Evolutionary conservation across 2,113 vertebrate species (phyloP), one percentile per base, ranked within the genome.

Genomic region (Syngnathus floridae): DNA sequence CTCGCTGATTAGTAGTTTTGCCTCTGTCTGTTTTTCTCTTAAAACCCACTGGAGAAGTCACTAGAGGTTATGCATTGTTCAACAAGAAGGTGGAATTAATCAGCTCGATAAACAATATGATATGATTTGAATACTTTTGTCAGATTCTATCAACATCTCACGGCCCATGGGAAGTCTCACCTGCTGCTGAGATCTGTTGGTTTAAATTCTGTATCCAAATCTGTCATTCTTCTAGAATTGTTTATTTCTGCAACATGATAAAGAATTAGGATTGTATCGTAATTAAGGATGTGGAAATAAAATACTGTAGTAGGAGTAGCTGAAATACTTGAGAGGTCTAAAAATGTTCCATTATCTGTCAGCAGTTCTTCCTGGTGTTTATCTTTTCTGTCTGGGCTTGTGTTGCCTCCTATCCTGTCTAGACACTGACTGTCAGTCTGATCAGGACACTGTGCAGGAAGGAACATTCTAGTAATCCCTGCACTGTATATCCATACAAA

Each of bases 341-440:
- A 49, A 49, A 12, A 49, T 26, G 22, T 16, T 55, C 54, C 54
- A 55, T 55, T 55, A 55, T 55, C 54, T 55, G 54, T 55, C 54
- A 55, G 54, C 26, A 55, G 54, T 59, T 87, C 69, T 64, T 72
- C 55, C 41, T 59, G 66, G 62, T 43, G 62, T 78, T 82, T 76
- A 76, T 59, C 74, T 68, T 77, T 78, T 79, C 52, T 71, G 75
- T 72, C 55, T 76, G 83, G 84, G 87, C 82, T 87, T 63, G 54
- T 54, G 41, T 57, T 65, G 73, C 76, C 72, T 87, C 79, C 79
- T 87, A 84, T 86, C 83, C 74, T 80, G 83, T 82, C 78, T 63
- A 82, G 83, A 74, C 43, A 46, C 43, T 46, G 43, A 46, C 84
- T 83, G 83, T 82, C 68, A 36, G 73, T 74, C 62, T 66, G 78